Evolutionary conservation across 1,140 invertebrate genomes (phyloP), one percentile per base, ranked within the genome.

Genomic region (Acromyrmex heyeri): DNA sequence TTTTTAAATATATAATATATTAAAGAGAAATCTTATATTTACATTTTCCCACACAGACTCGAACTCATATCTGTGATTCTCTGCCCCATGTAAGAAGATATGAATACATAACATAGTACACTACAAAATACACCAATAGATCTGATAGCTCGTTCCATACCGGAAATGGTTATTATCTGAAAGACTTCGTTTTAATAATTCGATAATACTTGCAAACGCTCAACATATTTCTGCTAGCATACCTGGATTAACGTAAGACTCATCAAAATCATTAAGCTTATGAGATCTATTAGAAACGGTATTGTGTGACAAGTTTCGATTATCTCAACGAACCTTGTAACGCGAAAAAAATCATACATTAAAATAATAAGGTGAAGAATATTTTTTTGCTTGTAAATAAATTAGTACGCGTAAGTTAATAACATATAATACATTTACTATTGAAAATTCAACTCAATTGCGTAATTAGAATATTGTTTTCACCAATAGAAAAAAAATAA

Each of bases 41-140:
- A 81, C 77, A 55, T 8, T 81, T 55, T 70, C 4, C 55, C 30
- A 70, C 1, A 57, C n/a, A 81, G 8, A 2, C 0, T 27, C 14
- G 64, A 69, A 14, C 14, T 81, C 8, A n/a, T 12, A 50, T 81
- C 77, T n/a, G 34, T 81, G 14, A 81, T 1, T 18, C 3, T 69
- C 34, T 81, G 77, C 14, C 62, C 64, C 64, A 81, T 69, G 4
- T 69, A 81, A 57, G 21, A 69, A 81, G 0, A 4, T n/a, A 81
- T 4, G 0, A 55, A 57, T 38, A 70, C 0, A 69, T 69, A 81
- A 34, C 10, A 12, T 1, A 81, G 5, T 27, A 2, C 0, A 4
- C 0, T 0, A 24, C 0, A 16, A 2, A 2, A 3, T 2, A 55
- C 1, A 69, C 27, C 4, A 0, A 69, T 8, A 81, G 48, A 69